Conservation (phyloP, 2,113 vertebrate species). For the Dendropsophus ebraccatus region DNA sequence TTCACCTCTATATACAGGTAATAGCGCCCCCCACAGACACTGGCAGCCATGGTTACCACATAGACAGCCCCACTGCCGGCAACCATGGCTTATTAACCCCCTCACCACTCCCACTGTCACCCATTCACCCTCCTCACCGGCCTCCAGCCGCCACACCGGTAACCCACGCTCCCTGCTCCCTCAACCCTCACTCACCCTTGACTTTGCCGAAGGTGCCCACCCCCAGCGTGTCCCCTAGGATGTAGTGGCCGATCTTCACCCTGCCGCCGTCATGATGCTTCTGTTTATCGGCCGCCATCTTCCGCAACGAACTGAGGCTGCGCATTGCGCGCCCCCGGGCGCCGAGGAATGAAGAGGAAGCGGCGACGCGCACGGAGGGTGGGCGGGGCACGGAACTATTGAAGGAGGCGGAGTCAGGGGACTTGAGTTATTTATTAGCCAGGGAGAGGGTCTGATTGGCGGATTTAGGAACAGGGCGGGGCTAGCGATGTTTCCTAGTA, state of each 20-base stretch:
- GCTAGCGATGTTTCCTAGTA: neutral
- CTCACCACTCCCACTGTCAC: neutral
- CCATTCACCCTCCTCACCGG: neutral
- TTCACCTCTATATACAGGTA: too few species aligned
- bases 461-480: neutral
- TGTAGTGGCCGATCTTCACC: slow-evolving; percentile 96
- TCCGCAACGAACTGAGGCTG: slow-evolving; percentile 80
- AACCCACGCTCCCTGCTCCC: neutral
- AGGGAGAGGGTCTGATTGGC: neutral
- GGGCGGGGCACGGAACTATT: neutral
- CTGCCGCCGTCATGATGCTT: slow-evolving; percentile 96
- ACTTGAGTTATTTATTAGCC: neutral
- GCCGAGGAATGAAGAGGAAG: slow-evolving; percentile 20
- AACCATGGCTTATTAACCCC: neutral
- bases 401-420: neutral
- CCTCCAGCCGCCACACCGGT: neutral
- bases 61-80: too few species aligned
- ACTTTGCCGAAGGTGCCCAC: slow-evolving; percentile 98
- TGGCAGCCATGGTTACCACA: too few species aligned
- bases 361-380: neutral
- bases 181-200: slow-evolving; percentile 79
- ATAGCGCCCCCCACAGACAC: too few species aligned
- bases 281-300: slow-evolving; percentile 95
- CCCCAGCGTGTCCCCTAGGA: slow-evolving; percentile 92
- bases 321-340: slow-evolving; percentile 64